Evolutionary conservation across 2,797 vertebrate species (phyloP).

Genomic region (Lutjanus argentimaculatus): DNA sequence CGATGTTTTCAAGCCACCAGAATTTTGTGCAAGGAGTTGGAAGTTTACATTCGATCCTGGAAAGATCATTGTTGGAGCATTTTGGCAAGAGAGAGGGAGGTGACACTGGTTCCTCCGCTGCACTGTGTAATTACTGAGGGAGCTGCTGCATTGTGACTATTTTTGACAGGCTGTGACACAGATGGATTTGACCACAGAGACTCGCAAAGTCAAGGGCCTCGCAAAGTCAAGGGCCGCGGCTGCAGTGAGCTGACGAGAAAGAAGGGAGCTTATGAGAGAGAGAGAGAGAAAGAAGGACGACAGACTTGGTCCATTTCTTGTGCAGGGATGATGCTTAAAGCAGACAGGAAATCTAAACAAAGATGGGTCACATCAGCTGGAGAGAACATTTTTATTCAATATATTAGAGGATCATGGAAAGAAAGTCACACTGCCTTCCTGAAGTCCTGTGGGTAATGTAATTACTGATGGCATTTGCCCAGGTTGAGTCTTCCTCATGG

Average conservation of each 20-base stretch:
- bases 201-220: constrained; percentile 77
- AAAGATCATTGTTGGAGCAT: constrained; percentile 79
- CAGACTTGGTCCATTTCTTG: constrained; percentile 34
- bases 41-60: constrained; percentile 67
- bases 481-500: constrained; percentile 31
- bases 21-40: constrained; percentile 23
- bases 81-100: constrained; percentile 82
- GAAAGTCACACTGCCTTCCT: constrained; percentile 33
- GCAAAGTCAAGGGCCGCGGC: constrained; percentile 63
- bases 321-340: constrained; percentile 47
- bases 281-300: constrained; percentile 32
- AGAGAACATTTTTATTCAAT: constrained; percentile 40
- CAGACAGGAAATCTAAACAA: constrained; percentile 63
- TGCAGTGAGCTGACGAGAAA: constrained; percentile 41
- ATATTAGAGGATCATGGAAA: constrained; percentile 39
- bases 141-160: constrained; percentile 87
- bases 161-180: constrained; percentile 85
- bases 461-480: constrained; percentile 51
- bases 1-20: constrained; percentile 15
- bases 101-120: constrained; percentile 84
- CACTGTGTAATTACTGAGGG: constrained; percentile 86
- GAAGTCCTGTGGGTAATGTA: constrained; percentile 40
- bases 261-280: constrained; percentile 37
- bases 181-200: constrained; percentile 85
- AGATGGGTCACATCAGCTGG: constrained; percentile 53